These are phyloP conservation scores for Bimastos eiseni DNA, from an alignment of 2,888 invertebrate genomes.

Conservation along the genomic window DNA sequence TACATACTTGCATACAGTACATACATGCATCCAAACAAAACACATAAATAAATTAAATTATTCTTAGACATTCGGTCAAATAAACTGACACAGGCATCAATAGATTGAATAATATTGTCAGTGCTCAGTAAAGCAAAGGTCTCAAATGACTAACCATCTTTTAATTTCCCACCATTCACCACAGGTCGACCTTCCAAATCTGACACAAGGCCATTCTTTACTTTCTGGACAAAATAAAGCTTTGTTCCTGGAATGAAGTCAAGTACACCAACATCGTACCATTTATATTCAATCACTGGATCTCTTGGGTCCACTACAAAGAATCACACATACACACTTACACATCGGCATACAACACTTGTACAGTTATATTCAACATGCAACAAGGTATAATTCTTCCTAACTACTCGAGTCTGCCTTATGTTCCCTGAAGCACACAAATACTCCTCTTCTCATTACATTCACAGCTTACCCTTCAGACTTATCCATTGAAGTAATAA, in stretches of 20 bases:
- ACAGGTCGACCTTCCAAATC: slow-evolving; percentile 51
- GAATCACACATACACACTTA: neutral
- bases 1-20: no score
- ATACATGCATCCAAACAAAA: no score
- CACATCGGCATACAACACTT: neutral
- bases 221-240: slow-evolving; percentile 58
- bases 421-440: neutral
- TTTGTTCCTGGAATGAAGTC: slow-evolving; percentile 63
- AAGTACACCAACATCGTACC: slow-evolving; percentile 74
- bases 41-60: no score
- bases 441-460: neutral
- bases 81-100: neutral
- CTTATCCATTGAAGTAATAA: neutral
- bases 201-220: slow-evolving; percentile 45
- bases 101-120: neutral
- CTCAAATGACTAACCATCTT: slow-evolving; percentile 32
- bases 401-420: neutral
- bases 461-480: neutral
- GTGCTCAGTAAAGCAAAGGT: neutral
- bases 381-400: neutral
- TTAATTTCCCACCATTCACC: slow-evolving; percentile 53
- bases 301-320: slow-evolving; percentile 55
- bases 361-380: neutral
- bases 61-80: neutral
- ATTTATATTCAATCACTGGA: slow-evolving; percentile 62